Base-by-base conservation (phyloP, 2,888 invertebrate species). In the Acanthacorydalis orientalis region DNA sequence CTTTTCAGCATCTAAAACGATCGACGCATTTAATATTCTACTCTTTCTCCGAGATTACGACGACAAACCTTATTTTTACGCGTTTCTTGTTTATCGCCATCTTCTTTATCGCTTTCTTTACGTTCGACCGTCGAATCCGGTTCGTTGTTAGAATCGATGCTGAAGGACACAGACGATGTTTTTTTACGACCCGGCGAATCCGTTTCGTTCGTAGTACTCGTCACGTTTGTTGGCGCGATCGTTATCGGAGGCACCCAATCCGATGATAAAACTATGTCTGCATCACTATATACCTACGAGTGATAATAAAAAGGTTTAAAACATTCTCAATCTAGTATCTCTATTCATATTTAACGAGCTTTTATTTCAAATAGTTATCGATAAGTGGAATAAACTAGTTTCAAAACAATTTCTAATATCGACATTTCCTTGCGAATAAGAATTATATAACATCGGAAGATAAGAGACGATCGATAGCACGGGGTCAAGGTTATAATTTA, bases 201-300 rank as follows among this genome's bases (percentile, higher is more conserved):
- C 7, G 59, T 49, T 38, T 60, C 55, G 10, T 34, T 52, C 16
- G 54, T 51, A 15, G 56, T 51, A 16, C 75, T 74, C 33, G 78
- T 74, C 56, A 80, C 75, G 50, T 77, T 75, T 31, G 69, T 68
- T 42, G 86, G 82, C 47, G 82, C 78, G 60, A 86, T 77, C 54
- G 84, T 83, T 56, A 86, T 79, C 37, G 88, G 88, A 54, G 88
- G 88, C 54, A 87, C 84, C 83, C 87, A 88, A 53, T 87, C 87
- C 51, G 84, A 82, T 38, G 86, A 85, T 57, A 88, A 71, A 51
- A 89, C 85, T 60, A 89, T 86, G 64, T 89, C 88, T 49, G 88
- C 87, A 67, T 89, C 88, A 61, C 85, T 85, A 67, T 86, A 88
- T 54, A 83, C 78, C 73, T 77, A 60, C 11, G 57, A 44, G 31